These are phyloP conservation scores for Rhagoletis zephyria DNA, from an alignment of 1,140 invertebrate species.

Conservation along the genomic window DNA sequence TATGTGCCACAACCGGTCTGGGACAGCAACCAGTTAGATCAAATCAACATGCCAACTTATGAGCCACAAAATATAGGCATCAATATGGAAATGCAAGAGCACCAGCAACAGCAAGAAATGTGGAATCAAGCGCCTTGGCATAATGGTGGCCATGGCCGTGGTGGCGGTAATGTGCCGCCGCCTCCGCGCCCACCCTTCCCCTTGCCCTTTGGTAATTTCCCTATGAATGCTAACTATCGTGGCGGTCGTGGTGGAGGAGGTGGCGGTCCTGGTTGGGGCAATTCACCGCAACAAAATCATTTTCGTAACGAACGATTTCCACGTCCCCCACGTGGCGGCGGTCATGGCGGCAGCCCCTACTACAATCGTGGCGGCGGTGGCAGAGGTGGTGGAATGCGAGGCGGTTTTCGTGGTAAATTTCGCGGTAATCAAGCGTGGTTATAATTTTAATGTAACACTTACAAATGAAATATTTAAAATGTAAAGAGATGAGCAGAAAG, in stretches of 20 bases:
- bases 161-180: constrained; percentile 61
- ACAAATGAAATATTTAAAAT: constrained; percentile 16
- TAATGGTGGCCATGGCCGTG: constrained; percentile 55
- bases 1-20: constrained; percentile 62
- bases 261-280: constrained; percentile 59
- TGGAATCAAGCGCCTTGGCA: constrained; percentile 56
- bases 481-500: neutral
- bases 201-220: constrained; percentile 57
- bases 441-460: neutral
- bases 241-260: constrained; percentile 59
- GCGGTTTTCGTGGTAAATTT: constrained; percentile 61
- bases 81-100: constrained; percentile 59
- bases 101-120: constrained; percentile 59
- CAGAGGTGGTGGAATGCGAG: constrained; percentile 61
- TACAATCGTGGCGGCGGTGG: constrained; percentile 61
- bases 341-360: constrained; percentile 56
- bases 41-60: constrained; percentile 10
- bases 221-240: constrained; percentile 59
- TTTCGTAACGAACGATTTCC: constrained; percentile 64
- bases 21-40: constrained; percentile 59
- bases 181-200: constrained; percentile 63
- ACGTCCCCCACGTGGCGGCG: constrained; percentile 60
- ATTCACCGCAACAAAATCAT: constrained; percentile 60
- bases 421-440: constrained; percentile 70
- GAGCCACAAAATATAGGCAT: constrained; percentile 44